Conservation (phyloP, 2,113 vertebrate genomes). For the Carlito syrichta region DNA sequence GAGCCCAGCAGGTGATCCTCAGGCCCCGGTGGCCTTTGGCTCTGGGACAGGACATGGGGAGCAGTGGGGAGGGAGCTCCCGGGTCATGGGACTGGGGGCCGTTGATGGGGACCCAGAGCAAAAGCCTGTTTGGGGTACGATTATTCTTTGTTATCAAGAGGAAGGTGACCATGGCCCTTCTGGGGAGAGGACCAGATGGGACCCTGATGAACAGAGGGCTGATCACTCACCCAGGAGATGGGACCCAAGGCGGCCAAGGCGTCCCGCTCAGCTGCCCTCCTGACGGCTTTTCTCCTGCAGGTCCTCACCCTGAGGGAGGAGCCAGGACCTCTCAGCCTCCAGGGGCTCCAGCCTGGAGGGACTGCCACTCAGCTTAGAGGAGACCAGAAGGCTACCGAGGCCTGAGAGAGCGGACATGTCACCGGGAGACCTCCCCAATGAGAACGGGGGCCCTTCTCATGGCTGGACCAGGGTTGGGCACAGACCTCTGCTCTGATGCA, state of each 20-base stretch:
- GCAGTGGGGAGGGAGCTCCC: not conserved
- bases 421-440: not conserved
- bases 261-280: too few species aligned
- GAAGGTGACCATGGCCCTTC: not conserved
- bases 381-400: fast-evolving
- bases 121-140: not conserved
- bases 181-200: not conserved
- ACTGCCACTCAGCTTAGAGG: not conserved
- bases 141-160: not conserved
- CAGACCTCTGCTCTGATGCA: not conserved
- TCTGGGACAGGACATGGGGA: not conserved
- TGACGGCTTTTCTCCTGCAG: not conserved
- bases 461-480: not conserved
- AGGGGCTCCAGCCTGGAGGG: not conserved
- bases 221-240: not conserved
- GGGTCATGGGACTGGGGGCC: fast-evolving
- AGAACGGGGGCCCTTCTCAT: not conserved
- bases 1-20: not conserved
- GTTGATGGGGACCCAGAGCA: not conserved
- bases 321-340: not conserved
- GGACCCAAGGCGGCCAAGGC: fast-evolving
- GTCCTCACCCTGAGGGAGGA: not conserved
- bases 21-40: not conserved
- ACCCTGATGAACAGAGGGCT: too few species aligned
- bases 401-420: not conserved